phyloP scores from a whole-genome alignment of 2,797 vertebrate species.

The Erpetoichthys calabaricus region DNA sequence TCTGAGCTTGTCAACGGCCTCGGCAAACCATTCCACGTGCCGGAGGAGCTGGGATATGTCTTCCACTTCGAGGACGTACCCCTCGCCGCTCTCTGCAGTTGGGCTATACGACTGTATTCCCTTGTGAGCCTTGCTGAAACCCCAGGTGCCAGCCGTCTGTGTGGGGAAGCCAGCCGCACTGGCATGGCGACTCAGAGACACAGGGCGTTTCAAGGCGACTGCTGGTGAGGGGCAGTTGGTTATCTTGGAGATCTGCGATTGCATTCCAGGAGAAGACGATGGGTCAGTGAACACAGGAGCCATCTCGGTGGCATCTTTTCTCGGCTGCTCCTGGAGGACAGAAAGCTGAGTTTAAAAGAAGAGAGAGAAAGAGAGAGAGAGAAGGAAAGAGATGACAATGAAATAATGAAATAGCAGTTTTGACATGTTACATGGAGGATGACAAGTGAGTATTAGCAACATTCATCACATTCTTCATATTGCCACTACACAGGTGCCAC shows the following conservation, averaged over 20 bases:
- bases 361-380: conserved; percentile 4
- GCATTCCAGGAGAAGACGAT: conserved; percentile 34
- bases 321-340: conserved; percentile 64
- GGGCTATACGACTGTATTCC: conserved; percentile 47
- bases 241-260: conserved; percentile 32
- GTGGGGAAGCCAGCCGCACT: conserved; percentile 77
- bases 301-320: conserved; percentile 58
- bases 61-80: conserved; percentile 59
- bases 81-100: conserved; percentile 39
- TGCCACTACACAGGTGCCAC: conserved; percentile 21
- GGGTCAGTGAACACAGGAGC: conserved; percentile 17
- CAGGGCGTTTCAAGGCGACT: conserved; percentile 72
- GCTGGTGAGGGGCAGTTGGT: conserved; percentile 39
- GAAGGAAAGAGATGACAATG: neutral
- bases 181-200: conserved; percentile 76
- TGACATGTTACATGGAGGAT: no score
- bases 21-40: conserved; percentile 73
- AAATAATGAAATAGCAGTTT: neutral
- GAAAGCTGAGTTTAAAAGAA: conserved; percentile 39
- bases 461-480: no score
- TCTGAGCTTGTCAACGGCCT: conserved; percentile 84
- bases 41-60: conserved; percentile 78
- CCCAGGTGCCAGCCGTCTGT: conserved; percentile 41
- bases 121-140: conserved; percentile 56
- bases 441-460: no score